Percentiles rank a stretch among this genome's conserved stretches.
These are phyloP conservation scores for Didymodactylos carnosus DNA, from an alignment of 2,888 invertebrate genomes.

Conservation along the genomic window DNA sequence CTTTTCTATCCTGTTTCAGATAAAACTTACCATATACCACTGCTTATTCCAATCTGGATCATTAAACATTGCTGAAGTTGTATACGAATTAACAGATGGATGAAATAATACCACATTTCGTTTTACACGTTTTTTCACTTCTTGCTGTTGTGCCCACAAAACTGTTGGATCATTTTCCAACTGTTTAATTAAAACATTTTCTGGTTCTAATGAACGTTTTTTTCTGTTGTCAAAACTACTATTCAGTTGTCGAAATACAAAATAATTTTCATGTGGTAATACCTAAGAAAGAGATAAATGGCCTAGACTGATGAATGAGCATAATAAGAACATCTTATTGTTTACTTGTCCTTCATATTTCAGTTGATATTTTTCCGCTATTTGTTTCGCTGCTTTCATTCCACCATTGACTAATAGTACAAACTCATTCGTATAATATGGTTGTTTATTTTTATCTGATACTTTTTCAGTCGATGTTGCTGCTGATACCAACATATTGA, in stretches of 20 bases:
- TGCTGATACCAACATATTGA: no score
- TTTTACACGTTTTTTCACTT: constrained; percentile 12
- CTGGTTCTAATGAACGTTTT: not conserved
- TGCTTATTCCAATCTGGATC: constrained; percentile 11
- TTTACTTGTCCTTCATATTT: constrained; percentile 5
- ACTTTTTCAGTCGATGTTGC: no score
- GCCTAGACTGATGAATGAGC: not conserved
- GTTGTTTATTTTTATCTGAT: no score
- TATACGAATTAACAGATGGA: not conserved
- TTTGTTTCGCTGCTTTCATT: not conserved
- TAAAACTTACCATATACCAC: constrained; percentile 11
- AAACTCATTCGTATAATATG: constrained; percentile 4
- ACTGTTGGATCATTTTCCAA: constrained; percentile 1
- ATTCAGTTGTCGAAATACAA: not conserved
- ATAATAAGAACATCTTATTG: not conserved
- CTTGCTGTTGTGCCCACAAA: constrained; percentile 11
- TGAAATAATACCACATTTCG: constrained; percentile 4
- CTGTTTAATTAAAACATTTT: not conserved
- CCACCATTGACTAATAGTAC: constrained; percentile 7
- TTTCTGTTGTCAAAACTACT: not conserved
- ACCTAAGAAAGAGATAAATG: not conserved
- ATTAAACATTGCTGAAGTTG: not conserved
- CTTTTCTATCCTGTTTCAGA: not conserved
- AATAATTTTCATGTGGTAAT: constrained; percentile 5
- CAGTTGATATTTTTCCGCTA: constrained; percentile 4